Base-by-base conservation (phyloP, 2,888 invertebrate genomes). In the Rutpela maculata region DNA sequence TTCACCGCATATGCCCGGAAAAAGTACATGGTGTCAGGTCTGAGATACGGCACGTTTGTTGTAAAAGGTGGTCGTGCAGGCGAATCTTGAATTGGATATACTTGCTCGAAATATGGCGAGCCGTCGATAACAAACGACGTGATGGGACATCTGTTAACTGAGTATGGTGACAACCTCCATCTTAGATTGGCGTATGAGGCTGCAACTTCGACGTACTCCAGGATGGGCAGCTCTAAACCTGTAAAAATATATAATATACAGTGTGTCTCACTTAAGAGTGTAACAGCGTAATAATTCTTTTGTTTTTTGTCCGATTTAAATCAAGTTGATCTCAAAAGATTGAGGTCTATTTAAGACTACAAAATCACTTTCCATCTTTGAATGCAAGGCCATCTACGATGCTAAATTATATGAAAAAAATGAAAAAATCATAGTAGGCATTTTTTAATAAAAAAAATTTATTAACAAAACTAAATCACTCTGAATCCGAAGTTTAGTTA, bases 21-120 rank as follows among this genome's bases (percentile, higher is more conserved):
- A n/a, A 15, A 43, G 22, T 65, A 65, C 65, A 65, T 43, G 43
- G 12, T 65, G 65, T 43, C 43, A 6, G 43, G n/a, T n/a, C 11
- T 10, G 12, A 65, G 43, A 43, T 4, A 0, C 3, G 4, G 17
- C 11, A 65, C 3, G 17, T n/a, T 19, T 18, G 22, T 43, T 18
- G 11, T 15, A 12, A 43, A 10, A 1, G 18, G 7, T 3, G 17
- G 17, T 43, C 18, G 11, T 11, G 18, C 43, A 4, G 19, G 19
- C 0, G 17, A 31, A 19, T 43, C 38, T 65, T 65, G 65, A 19
- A 65, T 10, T 7, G 65, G 65, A 18, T 15, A 38, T 10, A 19
- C n/a, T 19, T 15, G 18, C 19, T 17, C 18, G 43, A 65, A 19
- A 5, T 65, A 65, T 19, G 43, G 38, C 0, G 31, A 31, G 7